phyloP scores from a whole-genome alignment of 2,797 vertebrate genomes.

The Pangasius larnaudii region DNA sequence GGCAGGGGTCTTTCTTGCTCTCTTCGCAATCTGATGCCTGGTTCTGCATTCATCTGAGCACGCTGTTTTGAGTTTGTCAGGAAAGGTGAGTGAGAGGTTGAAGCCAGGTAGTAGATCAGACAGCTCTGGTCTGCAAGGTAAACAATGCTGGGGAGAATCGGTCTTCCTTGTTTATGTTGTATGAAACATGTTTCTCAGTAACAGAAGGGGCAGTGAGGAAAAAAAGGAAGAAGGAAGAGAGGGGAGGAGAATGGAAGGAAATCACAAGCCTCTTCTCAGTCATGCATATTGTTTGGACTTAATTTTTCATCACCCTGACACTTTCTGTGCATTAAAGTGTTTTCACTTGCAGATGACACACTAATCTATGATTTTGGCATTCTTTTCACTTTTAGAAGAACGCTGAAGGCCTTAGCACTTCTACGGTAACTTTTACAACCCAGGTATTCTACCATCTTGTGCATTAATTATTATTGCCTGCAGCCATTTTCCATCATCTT shows the following conservation, averaged over 20 bases:
- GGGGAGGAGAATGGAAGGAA: slow-evolving; percentile 38
- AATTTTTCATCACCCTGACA: slow-evolving; percentile 28
- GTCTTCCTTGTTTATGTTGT: slow-evolving; percentile 59
- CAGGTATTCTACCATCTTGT: slow-evolving; percentile 52
- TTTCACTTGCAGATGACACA: slow-evolving; percentile 25
- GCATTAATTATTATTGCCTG: slow-evolving; percentile 55
- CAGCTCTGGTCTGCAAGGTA: slow-evolving; percentile 55
- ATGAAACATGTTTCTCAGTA: slow-evolving; percentile 52
- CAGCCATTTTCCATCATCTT: slow-evolving; percentile 56
- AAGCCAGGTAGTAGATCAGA: slow-evolving; percentile 27
- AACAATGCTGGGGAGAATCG: slow-evolving; percentile 39
- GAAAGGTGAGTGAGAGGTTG: slow-evolving; percentile 62
- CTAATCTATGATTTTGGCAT: slow-evolving; percentile 17
- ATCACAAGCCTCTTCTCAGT: slow-evolving; percentile 16
- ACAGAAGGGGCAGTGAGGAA: slow-evolving; percentile 24
- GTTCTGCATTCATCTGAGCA: slow-evolving; percentile 63
- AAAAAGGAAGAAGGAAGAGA: slow-evolving; percentile 22
- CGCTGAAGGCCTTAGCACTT: slow-evolving; percentile 32
- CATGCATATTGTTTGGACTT: background rate
- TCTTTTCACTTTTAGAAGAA: background rate
- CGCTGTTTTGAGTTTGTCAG: slow-evolving; percentile 67
- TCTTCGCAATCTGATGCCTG: slow-evolving; percentile 58
- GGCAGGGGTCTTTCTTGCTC: slow-evolving; percentile 62
- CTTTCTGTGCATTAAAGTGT: background rate
- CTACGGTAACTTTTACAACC: slow-evolving; percentile 51